Percentiles rank a stretch among this genome's conserved stretches.
These are phyloP conservation scores for Tyto alba DNA, from an alignment of 2,113 vertebrate genomes.

Conservation along the genomic window DNA sequence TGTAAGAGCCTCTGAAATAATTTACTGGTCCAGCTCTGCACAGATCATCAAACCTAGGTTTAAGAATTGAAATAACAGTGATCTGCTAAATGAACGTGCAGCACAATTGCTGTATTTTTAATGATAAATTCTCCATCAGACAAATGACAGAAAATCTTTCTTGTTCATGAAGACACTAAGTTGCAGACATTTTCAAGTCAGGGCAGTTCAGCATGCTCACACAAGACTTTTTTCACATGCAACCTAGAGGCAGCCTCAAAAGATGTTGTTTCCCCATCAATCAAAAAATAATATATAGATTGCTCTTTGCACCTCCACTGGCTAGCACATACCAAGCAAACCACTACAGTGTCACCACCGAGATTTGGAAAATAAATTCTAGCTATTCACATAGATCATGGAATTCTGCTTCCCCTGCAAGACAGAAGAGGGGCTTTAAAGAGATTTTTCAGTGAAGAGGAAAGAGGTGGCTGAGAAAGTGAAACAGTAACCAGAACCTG, in stretches of 20 bases:
- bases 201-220: background rate
- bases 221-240: background rate
- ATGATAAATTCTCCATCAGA: background rate
- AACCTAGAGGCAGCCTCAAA: background rate
- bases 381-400: background rate
- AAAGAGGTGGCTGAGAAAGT: background rate
- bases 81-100: background rate
- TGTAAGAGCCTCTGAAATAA: background rate
- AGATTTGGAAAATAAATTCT: background rate
- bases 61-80: background rate
- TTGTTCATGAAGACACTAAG: background rate
- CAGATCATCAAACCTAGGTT: background rate
- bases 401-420: background rate
- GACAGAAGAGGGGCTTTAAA: background rate
- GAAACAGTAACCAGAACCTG: background rate
- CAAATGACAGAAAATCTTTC: background rate
- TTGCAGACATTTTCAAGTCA: background rate
- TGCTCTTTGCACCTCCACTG: background rate
- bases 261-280: background rate
- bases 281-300: background rate
- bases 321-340: background rate
- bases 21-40: background rate
- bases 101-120: background rate
- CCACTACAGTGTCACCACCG: fast-evolving
- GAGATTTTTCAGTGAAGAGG: background rate